Evolutionary conservation across 1,140 invertebrate genomes (phyloP).

Genomic region (fruit fly (Drosophila melanogaster)): Release_6_plus_ISO1_MT NT_033777.3:28986001-28986500

Average conservation of each 20-base stretch:
- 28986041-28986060: no score
- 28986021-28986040: no score
- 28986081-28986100: no score
- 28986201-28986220: constrained; percentile 60
- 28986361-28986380: not conserved
- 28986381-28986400: not conserved
- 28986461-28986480: constrained; percentile 67
- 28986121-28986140: constrained; percentile 18
- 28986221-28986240: constrained; percentile 53
- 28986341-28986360: not conserved
- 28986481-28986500: constrained; percentile 56
- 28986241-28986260: constrained; percentile 27
- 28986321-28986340: not conserved
- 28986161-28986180: constrained; percentile 49
- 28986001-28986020: no score
- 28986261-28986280: constrained; percentile 73
- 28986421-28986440: constrained; percentile 18
- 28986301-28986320: constrained; percentile 76
- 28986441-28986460: constrained; percentile 77
- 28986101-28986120: not conserved
- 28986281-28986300: constrained; percentile 73
- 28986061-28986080: no score
- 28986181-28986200: constrained; percentile 55
- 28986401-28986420: constrained; percentile 10
- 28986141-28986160: constrained; percentile 42